These are phyloP conservation scores for Drosophila falleni DNA, from an alignment of 2,888 invertebrate genomes.

Conservation along the genomic window DNA sequence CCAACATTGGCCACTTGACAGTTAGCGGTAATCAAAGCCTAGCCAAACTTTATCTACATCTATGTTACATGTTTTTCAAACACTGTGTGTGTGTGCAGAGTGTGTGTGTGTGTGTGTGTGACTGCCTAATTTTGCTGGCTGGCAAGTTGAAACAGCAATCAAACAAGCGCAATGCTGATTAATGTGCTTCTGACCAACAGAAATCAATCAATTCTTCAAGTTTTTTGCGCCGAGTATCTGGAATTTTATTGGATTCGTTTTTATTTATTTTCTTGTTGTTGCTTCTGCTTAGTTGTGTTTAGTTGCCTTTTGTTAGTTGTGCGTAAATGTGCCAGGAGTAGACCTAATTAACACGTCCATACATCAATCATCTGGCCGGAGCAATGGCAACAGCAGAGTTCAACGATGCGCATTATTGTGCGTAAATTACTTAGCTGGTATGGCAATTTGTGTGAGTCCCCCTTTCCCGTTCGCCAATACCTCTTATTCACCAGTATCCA, in stretches of 20 bases:
- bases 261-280: not conserved
- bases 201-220: slow-evolving; percentile 76
- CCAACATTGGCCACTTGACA: slow-evolving; percentile 66
- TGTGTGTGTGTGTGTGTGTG: slow-evolving; percentile 8
- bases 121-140: slow-evolving; percentile 48
- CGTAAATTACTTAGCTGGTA: slow-evolving; percentile 76
- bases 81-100: slow-evolving; percentile 1
- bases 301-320: slow-evolving; percentile 29
- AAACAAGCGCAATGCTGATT: slow-evolving; percentile 73
- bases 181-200: slow-evolving; percentile 68
- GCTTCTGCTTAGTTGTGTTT: slow-evolving; percentile 1
- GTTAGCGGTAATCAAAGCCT: slow-evolving; percentile 70
- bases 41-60: slow-evolving; percentile 41
- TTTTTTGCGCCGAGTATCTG: slow-evolving; percentile 49
- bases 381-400: slow-evolving; percentile 63
- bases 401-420: slow-evolving; percentile 82
- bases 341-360: slow-evolving; percentile 82
- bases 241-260: slow-evolving; percentile 46
- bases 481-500: not conserved
- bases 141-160: slow-evolving; percentile 61
- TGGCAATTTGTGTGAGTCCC: slow-evolving; percentile 29
- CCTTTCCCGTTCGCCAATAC: not conserved
- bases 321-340: slow-evolving; percentile 65
- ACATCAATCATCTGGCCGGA: slow-evolving; percentile 74
- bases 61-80: no score